These are phyloP conservation scores for Girardia tigrina DNA, from an alignment of 2,888 invertebrate genomes.

Conservation along the genomic window DNA sequence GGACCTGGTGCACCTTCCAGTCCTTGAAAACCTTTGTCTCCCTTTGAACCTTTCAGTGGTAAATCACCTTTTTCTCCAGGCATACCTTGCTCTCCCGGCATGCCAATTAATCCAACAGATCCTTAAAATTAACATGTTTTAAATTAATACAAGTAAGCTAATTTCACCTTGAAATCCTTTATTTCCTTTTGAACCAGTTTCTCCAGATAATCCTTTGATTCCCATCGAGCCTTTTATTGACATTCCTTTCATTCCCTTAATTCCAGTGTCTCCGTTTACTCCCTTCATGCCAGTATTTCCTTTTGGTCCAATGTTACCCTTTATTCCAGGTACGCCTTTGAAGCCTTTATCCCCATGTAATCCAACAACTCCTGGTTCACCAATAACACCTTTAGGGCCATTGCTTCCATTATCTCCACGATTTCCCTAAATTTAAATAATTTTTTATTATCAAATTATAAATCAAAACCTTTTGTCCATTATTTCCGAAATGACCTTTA, in stretches of 20 bases:
- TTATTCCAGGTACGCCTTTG: too few species aligned
- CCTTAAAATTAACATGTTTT: not conserved
- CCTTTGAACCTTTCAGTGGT: slow-evolving; percentile 1
- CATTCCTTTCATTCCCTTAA: too few species aligned
- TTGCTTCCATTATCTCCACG: not conserved
- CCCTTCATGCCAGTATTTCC: too few species aligned
- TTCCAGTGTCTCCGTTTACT: too few species aligned
- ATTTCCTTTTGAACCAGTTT: too few species aligned
- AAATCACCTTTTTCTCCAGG: not conserved
- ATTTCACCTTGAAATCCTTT: slow-evolving; percentile 9
- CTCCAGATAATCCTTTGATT: too few species aligned
- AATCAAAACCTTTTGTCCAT: not conserved
- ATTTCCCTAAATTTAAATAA: not conserved
- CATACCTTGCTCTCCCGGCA: not conserved
- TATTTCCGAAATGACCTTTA: not conserved
- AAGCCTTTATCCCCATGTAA: not conserved
- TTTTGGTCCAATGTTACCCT: not conserved
- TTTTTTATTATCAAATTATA: not conserved
- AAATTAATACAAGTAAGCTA: too few species aligned
- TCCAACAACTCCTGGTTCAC: not conserved
- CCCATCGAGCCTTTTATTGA: too few species aligned
- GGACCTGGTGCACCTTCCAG: slow-evolving; percentile 16
- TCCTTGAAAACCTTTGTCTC: slow-evolving; percentile 20
- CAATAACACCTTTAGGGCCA: not conserved
- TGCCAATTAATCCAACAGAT: not conserved